Percentiles rank a stretch among this genome's conserved stretches.
Conservation (phyloP, 2,888 invertebrate species). For the Byasa hedistus region DNA sequence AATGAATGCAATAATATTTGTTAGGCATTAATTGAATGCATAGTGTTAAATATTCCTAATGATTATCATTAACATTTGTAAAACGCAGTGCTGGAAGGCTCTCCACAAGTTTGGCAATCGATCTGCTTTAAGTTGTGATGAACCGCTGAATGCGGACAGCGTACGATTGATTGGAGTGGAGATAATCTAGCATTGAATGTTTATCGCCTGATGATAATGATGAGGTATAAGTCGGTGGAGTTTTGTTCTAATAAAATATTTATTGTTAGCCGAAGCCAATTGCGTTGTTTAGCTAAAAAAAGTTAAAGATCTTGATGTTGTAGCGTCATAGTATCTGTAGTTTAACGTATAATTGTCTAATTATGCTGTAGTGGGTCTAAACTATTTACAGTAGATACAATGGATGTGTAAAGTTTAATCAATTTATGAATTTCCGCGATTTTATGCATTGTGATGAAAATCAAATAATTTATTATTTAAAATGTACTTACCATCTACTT, state of each 20-base stretch:
- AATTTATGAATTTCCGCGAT: not conserved
- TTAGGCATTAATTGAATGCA: constrained; percentile 15
- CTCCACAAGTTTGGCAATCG: too few relatives aligned
- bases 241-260: constrained; percentile 23
- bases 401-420: not conserved
- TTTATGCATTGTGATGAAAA: not conserved
- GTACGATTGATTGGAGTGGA: too few relatives aligned
- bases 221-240: constrained; percentile 15
- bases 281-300: constrained; percentile 37
- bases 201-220: not conserved
- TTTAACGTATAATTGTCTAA: constrained; percentile 38
- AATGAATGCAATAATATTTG: constrained; percentile 55
- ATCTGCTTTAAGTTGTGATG: too few relatives aligned
- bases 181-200: too few relatives aligned
- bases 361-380: constrained; percentile 32
- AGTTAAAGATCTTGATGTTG: constrained; percentile 65
- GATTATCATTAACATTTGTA: constrained; percentile 1
- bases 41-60: constrained; percentile 1
- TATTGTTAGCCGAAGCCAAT: constrained; percentile 27
- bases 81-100: too few relatives aligned
- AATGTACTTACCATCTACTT: not conserved
- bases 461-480: not conserved
- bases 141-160: too few relatives aligned
- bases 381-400: constrained; percentile 24
- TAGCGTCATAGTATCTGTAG: constrained; percentile 49